These are phyloP conservation scores for Cyanoramphus novaezelandiae DNA, from an alignment of 2,113 vertebrate genomes.

Conservation along the genomic window DNA sequence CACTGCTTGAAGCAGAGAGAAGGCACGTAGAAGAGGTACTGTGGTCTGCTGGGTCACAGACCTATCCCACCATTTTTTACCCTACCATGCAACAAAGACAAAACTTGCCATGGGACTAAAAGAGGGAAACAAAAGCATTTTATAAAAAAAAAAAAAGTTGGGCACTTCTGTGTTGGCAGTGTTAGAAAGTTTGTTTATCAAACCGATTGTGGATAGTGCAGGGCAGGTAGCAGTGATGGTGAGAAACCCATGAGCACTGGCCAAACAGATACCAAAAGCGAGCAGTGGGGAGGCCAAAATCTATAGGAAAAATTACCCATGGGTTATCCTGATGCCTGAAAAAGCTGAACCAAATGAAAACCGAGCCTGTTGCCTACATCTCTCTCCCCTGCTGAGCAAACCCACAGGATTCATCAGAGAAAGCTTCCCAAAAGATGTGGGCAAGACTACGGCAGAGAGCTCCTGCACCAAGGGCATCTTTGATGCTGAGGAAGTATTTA, in stretches of 20 bases:
- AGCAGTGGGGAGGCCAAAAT: background rate
- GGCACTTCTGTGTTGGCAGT: background rate
- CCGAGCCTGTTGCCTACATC: background rate
- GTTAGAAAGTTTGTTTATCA: background rate
- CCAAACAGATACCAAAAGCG: background rate
- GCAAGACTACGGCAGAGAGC: rapidly evolving
- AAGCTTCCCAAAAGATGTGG: background rate
- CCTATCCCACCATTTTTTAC: background rate
- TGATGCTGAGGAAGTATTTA: background rate
- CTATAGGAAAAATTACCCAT: background rate
- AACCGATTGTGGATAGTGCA: background rate
- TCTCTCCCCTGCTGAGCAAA: background rate
- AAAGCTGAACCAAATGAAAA: background rate
- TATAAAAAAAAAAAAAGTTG: background rate
- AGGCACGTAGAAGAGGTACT: background rate
- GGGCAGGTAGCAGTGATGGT: background rate
- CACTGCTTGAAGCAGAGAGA: background rate
- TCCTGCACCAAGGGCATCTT: background rate
- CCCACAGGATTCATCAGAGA: background rate
- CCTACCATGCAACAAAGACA: background rate
- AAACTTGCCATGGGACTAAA: background rate
- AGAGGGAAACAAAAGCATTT: background rate
- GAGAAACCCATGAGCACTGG: background rate
- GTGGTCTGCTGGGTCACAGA: background rate
- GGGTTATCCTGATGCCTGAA: background rate